Base-by-base conservation (phyloP, 2,113 vertebrate species). In the Onychorhynchus coronatus region DNA sequence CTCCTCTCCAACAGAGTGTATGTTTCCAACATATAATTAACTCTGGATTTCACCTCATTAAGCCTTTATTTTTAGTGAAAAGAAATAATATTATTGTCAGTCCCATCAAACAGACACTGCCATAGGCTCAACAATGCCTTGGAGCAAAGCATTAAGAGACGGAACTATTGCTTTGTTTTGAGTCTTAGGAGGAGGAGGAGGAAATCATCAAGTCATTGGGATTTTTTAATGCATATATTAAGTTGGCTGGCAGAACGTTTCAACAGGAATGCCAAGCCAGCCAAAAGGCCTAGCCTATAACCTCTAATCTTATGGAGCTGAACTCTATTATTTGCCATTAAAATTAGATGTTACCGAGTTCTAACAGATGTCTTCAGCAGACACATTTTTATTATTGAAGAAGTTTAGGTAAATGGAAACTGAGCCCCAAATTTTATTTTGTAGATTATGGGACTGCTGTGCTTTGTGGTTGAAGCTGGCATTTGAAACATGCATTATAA, bases 261-360 rank as follows among this genome's bases (percentile, higher is more conserved):
- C 78, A 97, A 80, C 91, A 91, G 93, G 63, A 91, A 91, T 2
- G 89, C 97, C 97, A 98, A 98, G 85, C 81, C 93, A 97, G 83
- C 92, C 95, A 97, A 97, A 98, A 98, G 97, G 82, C 96, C 94
- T 88, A 93, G 65, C 88, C 95, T 62, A 85, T 97, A 98, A 98
- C 98, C 97, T 97, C 97, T 98, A 98, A 98, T 98, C 98, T 98
- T 96, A 92, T 30, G 96, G 91, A 97, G 97, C 96, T 98, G 97
- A 98, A 98, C 97, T 98, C 96, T 98, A 88, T 98, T 98, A 98
- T 98, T 98, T 98, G 92, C 95, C 88, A 96, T 97, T 98, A 97
- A 98, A 98, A 98, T 98, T 98, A 98, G 96, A 97, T 97, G 98
- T 97, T 98, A 97, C 95, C 58, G 92, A 96, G 93, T 96, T 96